These are phyloP conservation scores for Heliocidaris erythrogramma DNA, from an alignment of 35 echinoderm and acorn worm genomes.

Conservation along the genomic window DNA sequence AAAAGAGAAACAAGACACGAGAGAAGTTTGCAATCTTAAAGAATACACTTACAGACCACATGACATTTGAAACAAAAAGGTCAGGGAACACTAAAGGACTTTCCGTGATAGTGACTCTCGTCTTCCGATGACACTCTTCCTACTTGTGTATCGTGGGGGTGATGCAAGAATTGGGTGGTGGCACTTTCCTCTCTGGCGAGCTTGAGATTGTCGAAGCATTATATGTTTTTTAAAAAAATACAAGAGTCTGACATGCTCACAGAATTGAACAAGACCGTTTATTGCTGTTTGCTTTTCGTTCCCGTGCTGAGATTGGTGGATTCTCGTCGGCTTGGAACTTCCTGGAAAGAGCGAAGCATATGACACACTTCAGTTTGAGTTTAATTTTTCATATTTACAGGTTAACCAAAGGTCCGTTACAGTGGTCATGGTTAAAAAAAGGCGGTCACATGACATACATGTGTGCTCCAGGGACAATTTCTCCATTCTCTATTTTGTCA, in stretches of 20 bases:
- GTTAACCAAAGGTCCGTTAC: too few species aligned
- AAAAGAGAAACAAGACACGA: too few species aligned
- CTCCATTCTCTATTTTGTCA: too few species aligned
- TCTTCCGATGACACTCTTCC: background rate
- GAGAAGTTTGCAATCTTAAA: too few species aligned
- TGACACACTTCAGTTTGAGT: background rate
- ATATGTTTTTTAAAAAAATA: background rate
- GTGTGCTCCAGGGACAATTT: too few species aligned
- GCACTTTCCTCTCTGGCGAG: background rate
- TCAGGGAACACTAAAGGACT: background rate
- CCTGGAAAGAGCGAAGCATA: conserved; percentile 49
- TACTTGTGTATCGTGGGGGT: background rate
- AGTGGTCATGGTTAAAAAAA: too few species aligned
- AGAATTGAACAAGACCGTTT: background rate
- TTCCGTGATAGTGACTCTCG: background rate
- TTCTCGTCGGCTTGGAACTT: conserved; percentile 89
- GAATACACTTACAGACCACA: too few species aligned
- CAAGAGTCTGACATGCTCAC: background rate
- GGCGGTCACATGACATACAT: too few species aligned
- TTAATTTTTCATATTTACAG: too few species aligned
- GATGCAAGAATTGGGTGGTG: background rate
- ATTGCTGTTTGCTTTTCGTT: background rate
- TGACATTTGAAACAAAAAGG: too few species aligned
- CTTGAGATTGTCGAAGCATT: background rate
- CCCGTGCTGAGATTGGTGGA: conserved; percentile 49